Conservation (phyloP, 2,797 vertebrate species). For the Nannoperca australis region DNA sequence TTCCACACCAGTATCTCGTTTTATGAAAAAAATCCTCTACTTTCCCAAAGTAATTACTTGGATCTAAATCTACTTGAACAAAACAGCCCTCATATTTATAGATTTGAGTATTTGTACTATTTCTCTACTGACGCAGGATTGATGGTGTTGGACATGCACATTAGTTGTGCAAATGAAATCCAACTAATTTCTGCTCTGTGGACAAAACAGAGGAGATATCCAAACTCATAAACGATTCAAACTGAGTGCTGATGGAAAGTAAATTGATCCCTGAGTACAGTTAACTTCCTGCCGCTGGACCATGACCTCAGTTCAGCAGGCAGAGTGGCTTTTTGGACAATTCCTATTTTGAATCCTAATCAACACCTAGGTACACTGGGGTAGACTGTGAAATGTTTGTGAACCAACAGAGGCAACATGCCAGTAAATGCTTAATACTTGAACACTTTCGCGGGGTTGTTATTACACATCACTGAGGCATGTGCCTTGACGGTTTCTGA, state of each 20-base stretch:
- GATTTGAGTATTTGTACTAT: slow-evolving; percentile 30
- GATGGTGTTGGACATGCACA: slow-evolving; percentile 40
- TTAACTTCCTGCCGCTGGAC: slow-evolving; percentile 29
- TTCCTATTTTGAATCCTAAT: slow-evolving; percentile 19
- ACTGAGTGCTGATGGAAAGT: slow-evolving; percentile 34
- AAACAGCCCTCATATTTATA: slow-evolving; percentile 42
- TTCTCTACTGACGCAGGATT: slow-evolving; percentile 8
- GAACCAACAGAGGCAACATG: neutral
- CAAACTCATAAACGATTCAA: slow-evolving; percentile 36
- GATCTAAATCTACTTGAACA: slow-evolving; percentile 44
- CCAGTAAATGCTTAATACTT: slow-evolving; percentile 4
- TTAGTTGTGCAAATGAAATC: slow-evolving; percentile 50
- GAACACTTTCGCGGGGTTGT: neutral
- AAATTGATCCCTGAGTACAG: slow-evolving; percentile 48
- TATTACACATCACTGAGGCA: neutral
- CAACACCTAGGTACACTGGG: neutral
- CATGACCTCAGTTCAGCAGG: slow-evolving; percentile 24
- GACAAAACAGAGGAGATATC: slow-evolving; percentile 32
- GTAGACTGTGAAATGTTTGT: neutral
- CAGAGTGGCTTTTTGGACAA: neutral
- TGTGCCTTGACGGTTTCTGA: neutral
- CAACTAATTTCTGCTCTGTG: slow-evolving; percentile 26
- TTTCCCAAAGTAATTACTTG: slow-evolving; percentile 40
- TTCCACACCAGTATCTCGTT: slow-evolving; percentile 36
- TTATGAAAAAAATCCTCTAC: slow-evolving; percentile 47